Evolutionary conservation across 2,888 invertebrate genomes (phyloP), one percentile per base, ranked within the genome.

Genomic region (Axea sp.): DNA sequence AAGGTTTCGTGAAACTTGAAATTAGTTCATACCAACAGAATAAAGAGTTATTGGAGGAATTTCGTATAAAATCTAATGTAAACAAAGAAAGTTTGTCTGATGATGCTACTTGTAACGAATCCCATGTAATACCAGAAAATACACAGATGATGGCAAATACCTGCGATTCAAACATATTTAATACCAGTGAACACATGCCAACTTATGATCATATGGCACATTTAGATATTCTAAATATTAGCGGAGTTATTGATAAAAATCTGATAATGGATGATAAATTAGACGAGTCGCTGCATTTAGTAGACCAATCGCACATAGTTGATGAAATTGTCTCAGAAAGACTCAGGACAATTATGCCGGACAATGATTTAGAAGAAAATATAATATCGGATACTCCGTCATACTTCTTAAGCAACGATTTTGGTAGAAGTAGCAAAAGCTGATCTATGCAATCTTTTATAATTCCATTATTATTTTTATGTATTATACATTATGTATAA

Each of bases 351-450:
- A 85, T 86, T 2, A 84, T 85, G 79, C 83, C 85, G 0, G 85
- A 86, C 55, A 84, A 82, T 77, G 82, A 85, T 41, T 77, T 86
- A 22, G 86, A 84, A 14, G 81, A 79, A 19, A 84, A 83, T 80
- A 79, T 86, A 41, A 81, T 85, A 62, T 59, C 82, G 6, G 84
- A 84, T 24, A 76, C 85, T 0, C 86, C 87, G 35, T 78, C 87
- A 6, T 87, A 86, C 76, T 88, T 88, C 67, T 76, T 88, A 11
- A 86, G 83, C 45, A 84, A 86, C 55, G 86, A 88, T 76, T 87
- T 88, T 47, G 85, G 83, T 64, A 79, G 85, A 64, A 86, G 83
- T 73, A n/a, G n/a, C n/a, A 82, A 83, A 43, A 85, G 86, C 78
- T 86, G 85, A 86, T 85, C 82, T 39, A 59, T 35, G 39, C 37